Base-by-base conservation (phyloP, 2,113 vertebrate genomes). In the Mormyrus iriodes region DNA sequence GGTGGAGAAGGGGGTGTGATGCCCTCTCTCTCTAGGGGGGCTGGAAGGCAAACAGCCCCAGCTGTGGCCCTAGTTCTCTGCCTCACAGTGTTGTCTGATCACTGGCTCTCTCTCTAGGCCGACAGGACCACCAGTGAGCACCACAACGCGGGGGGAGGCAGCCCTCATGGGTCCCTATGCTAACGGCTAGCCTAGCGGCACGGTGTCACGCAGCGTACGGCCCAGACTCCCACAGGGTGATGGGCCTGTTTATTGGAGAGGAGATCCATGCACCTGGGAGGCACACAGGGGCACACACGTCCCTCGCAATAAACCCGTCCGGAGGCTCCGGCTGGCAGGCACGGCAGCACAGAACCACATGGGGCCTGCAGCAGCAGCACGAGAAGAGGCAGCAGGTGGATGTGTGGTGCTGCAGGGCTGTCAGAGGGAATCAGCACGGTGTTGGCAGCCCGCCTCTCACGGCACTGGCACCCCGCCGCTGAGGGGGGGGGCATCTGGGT, bases 61-160 rank as follows among this genome's bases (percentile, higher is more conserved):
- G 93, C 94, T 96, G 93, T 31, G 93, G 91, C 93, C 92, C 92
- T 90, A 94, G 94, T 94, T 95, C 91, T 31, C 83, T 93, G 94
- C 93, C 93, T 93, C 92, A 90, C 91, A 90, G 93, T 91, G 17
- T 2, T 90, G 90, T 39, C 58, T 79, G 46, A 82, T 88, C 52
- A 87, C 39, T 73, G 31, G 51, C 55, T 82, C 31, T 46, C 3
- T 44, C 12, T 49, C 88, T 84, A 24, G 44, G 82, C 24, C 24
- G 44, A 48, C 82, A 42, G 21, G 21, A 24, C 21, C 82, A 84
- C 35, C 76, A 46, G 17, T 19, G 35, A 17, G 49, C 86, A 58
- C 51, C 27, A 24, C 42, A 49, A 4, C 76, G 7, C 76, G 24
- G 58, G 17, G 35, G 35, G 49, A 21, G 88, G 21, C 49, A 8